Evolutionary conservation across 2,113 vertebrate species (phyloP).

Genomic region (Apteryx mantelli): DNA sequence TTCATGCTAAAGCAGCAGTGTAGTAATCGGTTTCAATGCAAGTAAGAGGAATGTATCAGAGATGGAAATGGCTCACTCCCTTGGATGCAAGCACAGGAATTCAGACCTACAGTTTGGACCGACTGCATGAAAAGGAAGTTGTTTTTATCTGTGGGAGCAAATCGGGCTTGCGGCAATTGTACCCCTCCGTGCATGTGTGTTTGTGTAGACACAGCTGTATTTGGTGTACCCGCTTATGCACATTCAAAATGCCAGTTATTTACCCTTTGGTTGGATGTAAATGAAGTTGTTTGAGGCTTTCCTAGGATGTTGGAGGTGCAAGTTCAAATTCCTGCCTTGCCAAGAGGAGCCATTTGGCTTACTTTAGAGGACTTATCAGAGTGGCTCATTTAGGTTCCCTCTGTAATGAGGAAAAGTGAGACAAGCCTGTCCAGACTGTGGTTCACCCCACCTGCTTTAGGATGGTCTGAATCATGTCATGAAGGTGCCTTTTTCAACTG

Average conservation of each 20-base stretch:
- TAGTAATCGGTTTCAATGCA: conserved; percentile 65
- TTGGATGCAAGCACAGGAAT: conserved; percentile 32
- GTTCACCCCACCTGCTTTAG: neutral
- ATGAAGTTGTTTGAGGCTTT: neutral
- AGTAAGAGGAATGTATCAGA: conserved; percentile 38
- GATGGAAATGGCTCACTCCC: conserved; percentile 8
- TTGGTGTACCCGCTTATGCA: neutral
- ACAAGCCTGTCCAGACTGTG: neutral
- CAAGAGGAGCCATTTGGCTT: neutral
- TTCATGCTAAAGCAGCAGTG: conserved; percentile 57
- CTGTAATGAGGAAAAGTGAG: neutral
- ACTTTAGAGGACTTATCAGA: neutral
- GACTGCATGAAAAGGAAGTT: neutral
- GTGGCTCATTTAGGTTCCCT: neutral
- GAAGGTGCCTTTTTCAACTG: neutral
- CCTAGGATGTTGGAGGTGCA: fast-evolving
- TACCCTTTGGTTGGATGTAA: neutral
- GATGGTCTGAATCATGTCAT: neutral
- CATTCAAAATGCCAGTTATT: neutral
- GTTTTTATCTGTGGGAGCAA: neutral
- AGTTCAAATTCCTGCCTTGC: neutral
- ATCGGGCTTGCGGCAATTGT: neutral
- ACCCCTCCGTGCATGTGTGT: fast-evolving
- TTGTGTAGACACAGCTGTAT: neutral
- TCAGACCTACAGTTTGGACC: neutral